Base-by-base conservation (phyloP, 2,797 vertebrate species). In the Toxotes lorentzi region DNA sequence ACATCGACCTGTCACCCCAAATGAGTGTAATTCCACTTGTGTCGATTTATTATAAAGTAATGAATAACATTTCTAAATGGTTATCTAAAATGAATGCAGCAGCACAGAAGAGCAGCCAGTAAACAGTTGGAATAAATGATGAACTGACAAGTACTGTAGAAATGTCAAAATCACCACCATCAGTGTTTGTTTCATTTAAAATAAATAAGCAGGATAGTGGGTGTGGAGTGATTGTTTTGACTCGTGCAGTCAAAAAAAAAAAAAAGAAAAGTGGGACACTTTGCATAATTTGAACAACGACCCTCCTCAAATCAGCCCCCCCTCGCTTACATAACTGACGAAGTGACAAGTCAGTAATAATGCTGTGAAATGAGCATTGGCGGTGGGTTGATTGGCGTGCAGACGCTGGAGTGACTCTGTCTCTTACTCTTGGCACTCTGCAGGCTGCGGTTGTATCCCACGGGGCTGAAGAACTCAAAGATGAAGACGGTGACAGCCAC, bases 401-500 rank as follows among this genome's bases (percentile, higher is more conserved):
- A 2, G 75, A 5, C 21, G 14, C 40, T 9, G 41, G 43, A 64
- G 75, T 2, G 78, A 54, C 73, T 62, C 53, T 9, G 50, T 75
- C 45, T 88, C 97, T 96, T 95, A 98, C 97, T 95, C 89, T 97
- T 97, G 72, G 97, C 97, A 8, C 95, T 96, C 89, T 97, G 96
- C 88, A 98, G 95, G 93, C 96, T 98, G 90, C 97, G 96, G 94
- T 98, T 98, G 93, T 98, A 98, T 91, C 97, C 97, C 50, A 97
- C 97, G 9, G 97, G 97, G 91, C 97, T 98, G 95, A 98, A 97
- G 95, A 98, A 98, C 95, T 98, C 97, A 0, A 98, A 98, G 94
- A 98, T 96, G 95, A 98, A 98, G 90, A 98, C 97, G 7, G 97
- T 98, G 93, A 98, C 96, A 2, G 97, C 97, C 24, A 98, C 97